Percentiles rank a stretch among this genome's conserved stretches.
Conservation (phyloP, 2,797 vertebrate genomes). For the Sebastes nivosus region DNA sequence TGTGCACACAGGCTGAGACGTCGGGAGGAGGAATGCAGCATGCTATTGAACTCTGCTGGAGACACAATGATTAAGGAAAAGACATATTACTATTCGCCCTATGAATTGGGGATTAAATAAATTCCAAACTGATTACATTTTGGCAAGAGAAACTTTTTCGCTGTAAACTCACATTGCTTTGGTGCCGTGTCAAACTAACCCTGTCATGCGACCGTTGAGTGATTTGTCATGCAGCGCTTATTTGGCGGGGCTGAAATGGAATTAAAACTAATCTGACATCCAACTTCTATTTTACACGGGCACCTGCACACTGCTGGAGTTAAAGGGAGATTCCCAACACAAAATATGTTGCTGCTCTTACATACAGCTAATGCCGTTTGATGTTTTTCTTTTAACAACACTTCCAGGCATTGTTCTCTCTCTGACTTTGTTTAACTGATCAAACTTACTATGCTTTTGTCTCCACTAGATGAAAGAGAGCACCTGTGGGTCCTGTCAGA, state of each 20-base stretch:
- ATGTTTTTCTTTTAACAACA: background rate
- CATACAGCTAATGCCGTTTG: background rate
- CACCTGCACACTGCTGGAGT: conserved; percentile 37
- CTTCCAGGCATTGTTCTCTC: conserved; percentile 11
- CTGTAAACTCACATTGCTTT: conserved; percentile 36
- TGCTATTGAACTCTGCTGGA: conserved; percentile 73
- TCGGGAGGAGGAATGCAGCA: conserved; percentile 66
- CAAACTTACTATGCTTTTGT: background rate
- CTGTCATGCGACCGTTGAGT: conserved; percentile 53
- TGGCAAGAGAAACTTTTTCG: conserved; percentile 64
- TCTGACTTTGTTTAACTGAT: conserved; percentile 1
- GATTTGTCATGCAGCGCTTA: conserved; percentile 57
- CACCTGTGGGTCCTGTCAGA: background rate
- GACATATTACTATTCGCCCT: conserved; percentile 73
- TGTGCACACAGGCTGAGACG: conserved; percentile 72
- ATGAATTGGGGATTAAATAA: conserved; percentile 77
- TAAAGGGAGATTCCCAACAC: conserved; percentile 3
- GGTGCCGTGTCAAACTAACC: conserved; percentile 40
- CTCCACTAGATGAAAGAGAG: conserved; percentile 7
- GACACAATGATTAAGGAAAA: conserved; percentile 75
- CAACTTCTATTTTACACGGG: conserved; percentile 45
- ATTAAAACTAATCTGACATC: conserved; percentile 64
- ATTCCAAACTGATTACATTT: conserved; percentile 82
- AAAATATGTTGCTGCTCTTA: background rate
- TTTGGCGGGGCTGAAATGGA: conserved; percentile 36